Conservation (phyloP, 2,113 vertebrate species). For the Pseudorectes ferrugineus region DNA sequence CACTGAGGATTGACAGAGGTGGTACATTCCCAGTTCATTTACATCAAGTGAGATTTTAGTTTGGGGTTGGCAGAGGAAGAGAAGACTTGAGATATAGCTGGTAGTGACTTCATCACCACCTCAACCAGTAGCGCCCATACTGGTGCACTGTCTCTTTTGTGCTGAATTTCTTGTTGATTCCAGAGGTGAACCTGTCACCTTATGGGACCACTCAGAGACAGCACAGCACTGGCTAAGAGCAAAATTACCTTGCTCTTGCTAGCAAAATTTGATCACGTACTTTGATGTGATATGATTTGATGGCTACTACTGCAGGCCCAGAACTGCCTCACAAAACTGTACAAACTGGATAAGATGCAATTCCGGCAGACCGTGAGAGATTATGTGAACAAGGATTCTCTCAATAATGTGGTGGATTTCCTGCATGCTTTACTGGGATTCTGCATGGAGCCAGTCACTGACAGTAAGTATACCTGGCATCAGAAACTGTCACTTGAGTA, state of each 20-base stretch:
- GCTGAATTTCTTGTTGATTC: not conserved
- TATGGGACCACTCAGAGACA: not conserved
- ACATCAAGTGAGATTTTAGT: not conserved
- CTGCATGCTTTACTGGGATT: slow-evolving; percentile 97
- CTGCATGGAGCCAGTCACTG: slow-evolving; percentile 98
- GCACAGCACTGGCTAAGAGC: not conserved
- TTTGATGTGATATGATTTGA: slow-evolving; percentile 52
- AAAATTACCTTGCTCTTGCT: not conserved
- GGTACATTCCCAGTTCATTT: not conserved
- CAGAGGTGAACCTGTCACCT: not conserved
- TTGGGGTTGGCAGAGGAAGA: not conserved
- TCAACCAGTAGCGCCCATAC: not conserved
- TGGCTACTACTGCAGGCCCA: slow-evolving; percentile 82
- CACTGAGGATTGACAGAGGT: not conserved
- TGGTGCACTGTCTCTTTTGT: not conserved
- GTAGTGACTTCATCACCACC: not conserved
- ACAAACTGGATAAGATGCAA: slow-evolving; percentile 95
- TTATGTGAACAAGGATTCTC: slow-evolving; percentile 97
- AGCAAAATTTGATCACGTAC: not conserved
- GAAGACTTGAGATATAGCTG: not conserved
- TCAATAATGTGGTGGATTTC: slow-evolving; percentile 99
- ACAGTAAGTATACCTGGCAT: slow-evolving; percentile 83
- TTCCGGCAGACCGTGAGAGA: slow-evolving; percentile 97
- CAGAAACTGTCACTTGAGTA: not conserved
- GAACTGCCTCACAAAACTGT: slow-evolving; percentile 93